phyloP scores from a whole-genome alignment of 2,888 invertebrate species.

The Dynastes hyllus region DNA sequence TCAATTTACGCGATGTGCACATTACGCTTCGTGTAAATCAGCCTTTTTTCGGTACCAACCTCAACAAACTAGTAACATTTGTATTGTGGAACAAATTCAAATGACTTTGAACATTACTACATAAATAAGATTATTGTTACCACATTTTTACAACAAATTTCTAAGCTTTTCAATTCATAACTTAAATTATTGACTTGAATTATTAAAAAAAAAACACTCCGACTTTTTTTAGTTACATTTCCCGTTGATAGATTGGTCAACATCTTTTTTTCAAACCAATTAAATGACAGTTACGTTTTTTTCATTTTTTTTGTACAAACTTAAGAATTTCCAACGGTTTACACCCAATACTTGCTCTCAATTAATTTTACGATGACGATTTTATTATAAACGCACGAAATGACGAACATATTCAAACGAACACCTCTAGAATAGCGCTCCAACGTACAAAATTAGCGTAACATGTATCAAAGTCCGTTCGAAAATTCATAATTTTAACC shows the following conservation, averaged over 20 bases:
- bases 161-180: too few species aligned
- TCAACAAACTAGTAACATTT: too few species aligned
- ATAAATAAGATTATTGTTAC: too few species aligned
- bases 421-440: not conserved
- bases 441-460: not conserved
- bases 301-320: not conserved
- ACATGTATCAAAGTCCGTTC: constrained; percentile 14
- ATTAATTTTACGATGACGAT: not conserved
- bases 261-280: not conserved
- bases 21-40: too few species aligned
- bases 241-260: not conserved
- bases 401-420: not conserved
- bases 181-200: too few species aligned
- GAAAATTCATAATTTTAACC: not conserved
- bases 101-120: too few species aligned
- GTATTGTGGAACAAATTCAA: too few species aligned
- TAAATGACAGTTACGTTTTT: constrained; percentile 5
- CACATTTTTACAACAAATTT: too few species aligned
- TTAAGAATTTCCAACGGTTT: not conserved
- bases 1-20: too few species aligned
- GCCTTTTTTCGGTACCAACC: too few species aligned
- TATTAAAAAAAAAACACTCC: too few species aligned
- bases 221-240: not conserved
- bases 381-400: not conserved
- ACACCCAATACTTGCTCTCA: too few species aligned